phyloP scores from a whole-genome alignment of 2,113 vertebrate genomes.

The Percina caprodes region DNA sequence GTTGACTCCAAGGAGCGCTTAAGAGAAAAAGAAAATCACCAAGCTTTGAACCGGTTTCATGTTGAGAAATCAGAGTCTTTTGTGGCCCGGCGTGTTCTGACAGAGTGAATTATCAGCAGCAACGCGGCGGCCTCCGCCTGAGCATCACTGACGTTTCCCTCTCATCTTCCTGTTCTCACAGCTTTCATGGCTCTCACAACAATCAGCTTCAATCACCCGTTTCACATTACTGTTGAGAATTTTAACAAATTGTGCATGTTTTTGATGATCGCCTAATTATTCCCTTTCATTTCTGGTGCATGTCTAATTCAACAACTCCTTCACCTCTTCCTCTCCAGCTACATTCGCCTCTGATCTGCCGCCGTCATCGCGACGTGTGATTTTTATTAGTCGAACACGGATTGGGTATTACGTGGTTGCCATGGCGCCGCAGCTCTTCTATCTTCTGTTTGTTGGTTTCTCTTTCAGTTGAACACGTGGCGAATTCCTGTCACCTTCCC shows the following conservation, averaged over 20 bases:
- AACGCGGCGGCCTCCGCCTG: slow-evolving; percentile 29
- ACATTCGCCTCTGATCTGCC: slow-evolving; percentile 19
- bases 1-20: slow-evolving; percentile 30
- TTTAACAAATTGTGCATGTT: slow-evolving; percentile 54
- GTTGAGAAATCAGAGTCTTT: slow-evolving; percentile 45
- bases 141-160: slow-evolving; percentile 52
- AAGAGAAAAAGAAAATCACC: neutral
- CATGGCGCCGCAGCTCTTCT: slow-evolving; percentile 30
- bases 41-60: slow-evolving; percentile 44
- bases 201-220: slow-evolving; percentile 69
- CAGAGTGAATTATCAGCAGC: slow-evolving; percentile 51
- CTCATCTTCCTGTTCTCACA: slow-evolving; percentile 50
- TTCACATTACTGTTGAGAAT: slow-evolving; percentile 50
- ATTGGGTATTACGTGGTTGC: slow-evolving; percentile 39
- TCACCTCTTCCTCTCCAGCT: slow-evolving; percentile 39
- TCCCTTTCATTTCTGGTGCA: slow-evolving; percentile 69
- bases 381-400: slow-evolving; percentile 41
- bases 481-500: slow-evolving; percentile 69
- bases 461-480: slow-evolving; percentile 55
- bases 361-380: slow-evolving; percentile 34
- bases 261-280: slow-evolving; percentile 74
- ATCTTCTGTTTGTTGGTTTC: slow-evolving; percentile 54
- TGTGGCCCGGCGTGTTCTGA: slow-evolving; percentile 34
- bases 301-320: slow-evolving; percentile 59
- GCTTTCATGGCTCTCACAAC: slow-evolving; percentile 57